These are phyloP conservation scores for Hirtodrosophila alboralis DNA, from an alignment of 2,888 invertebrate species.

Conservation along the genomic window DNA sequence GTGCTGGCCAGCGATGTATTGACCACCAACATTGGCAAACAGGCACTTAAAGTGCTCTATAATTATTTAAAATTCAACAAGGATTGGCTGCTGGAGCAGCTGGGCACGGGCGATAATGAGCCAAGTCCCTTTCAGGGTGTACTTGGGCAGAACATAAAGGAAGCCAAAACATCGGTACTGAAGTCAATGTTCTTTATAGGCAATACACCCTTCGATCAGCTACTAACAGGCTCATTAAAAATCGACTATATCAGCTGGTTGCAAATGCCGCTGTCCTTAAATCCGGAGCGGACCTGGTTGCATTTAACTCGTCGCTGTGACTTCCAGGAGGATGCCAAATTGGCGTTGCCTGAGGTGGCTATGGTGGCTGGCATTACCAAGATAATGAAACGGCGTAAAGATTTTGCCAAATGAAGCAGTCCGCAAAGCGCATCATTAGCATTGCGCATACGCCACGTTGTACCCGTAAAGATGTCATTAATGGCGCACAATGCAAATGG, in stretches of 20 bases:
- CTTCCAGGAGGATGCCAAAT: constrained; percentile 83
- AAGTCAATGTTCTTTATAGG: constrained; percentile 93
- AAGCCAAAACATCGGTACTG: constrained; percentile 85
- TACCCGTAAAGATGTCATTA: constrained; percentile 58
- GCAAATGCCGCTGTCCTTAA: constrained; percentile 84
- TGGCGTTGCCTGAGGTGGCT: constrained; percentile 83
- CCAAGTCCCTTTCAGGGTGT: constrained; percentile 80
- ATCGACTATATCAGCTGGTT: constrained; percentile 85
- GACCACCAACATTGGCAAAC: constrained; percentile 86
- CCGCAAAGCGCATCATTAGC: constrained; percentile 41
- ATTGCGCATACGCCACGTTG: constrained; percentile 29
- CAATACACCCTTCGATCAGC: constrained; percentile 89
- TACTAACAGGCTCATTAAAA: constrained; percentile 84
- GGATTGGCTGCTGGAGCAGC: constrained; percentile 88
- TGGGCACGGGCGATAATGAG: constrained; percentile 84
- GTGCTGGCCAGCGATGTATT: constrained; percentile 87
- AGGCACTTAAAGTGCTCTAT: constrained; percentile 85
- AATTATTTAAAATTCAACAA: constrained; percentile 89
- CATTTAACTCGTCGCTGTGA: constrained; percentile 84
- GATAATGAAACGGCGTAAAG: constrained; percentile 81
- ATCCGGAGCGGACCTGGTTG: constrained; percentile 84
- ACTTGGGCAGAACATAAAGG: constrained; percentile 83
- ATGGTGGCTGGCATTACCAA: constrained; percentile 84
- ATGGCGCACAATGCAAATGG: constrained; percentile 67
- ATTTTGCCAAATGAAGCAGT: constrained; percentile 63